A percentile compares a stretch with the other conserved stretches of the same genome.
These are phyloP conservation scores for Cygnus atratus DNA, from an alignment of 2,113 vertebrate genomes.

Conservation along the genomic window DNA sequence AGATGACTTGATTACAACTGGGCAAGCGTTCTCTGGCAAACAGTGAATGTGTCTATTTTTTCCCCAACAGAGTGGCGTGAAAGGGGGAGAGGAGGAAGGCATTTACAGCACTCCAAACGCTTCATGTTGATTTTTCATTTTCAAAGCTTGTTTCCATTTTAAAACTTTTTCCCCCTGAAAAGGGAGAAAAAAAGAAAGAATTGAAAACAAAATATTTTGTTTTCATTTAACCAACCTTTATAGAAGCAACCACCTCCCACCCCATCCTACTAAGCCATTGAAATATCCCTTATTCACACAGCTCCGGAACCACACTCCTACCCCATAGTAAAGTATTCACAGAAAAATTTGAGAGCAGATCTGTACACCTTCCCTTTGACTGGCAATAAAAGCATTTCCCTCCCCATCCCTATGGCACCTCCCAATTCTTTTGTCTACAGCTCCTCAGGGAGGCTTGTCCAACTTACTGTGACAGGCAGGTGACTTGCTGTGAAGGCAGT, in stretches of 20 bases:
- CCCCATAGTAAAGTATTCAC: background rate
- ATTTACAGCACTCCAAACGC: background rate
- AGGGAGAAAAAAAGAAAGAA: background rate
- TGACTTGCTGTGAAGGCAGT: constrained; percentile 26
- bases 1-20: constrained; percentile 44
- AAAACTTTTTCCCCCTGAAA: background rate
- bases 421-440: constrained; percentile 27
- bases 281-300: background rate
- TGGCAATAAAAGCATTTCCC: constrained; percentile 40
- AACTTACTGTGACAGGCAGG: constrained; percentile 15
- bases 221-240: background rate
- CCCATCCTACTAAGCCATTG: background rate
- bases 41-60: constrained; percentile 25
- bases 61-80: background rate
- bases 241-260: constrained; percentile 6
- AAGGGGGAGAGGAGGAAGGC: background rate
- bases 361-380: constrained; percentile 40
- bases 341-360: constrained; percentile 10
- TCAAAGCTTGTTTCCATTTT: background rate
- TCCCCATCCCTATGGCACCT: background rate
- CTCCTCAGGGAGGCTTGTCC: constrained; percentile 26
- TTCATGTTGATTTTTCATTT: constrained; percentile 14
- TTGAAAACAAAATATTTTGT: constrained; percentile 21
- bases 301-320: background rate
- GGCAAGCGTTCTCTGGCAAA: constrained; percentile 35